A percentile compares a stretch with the other conserved stretches of the same genome.
phyloP scores from a whole-genome alignment of 1,140 invertebrate genomes.

The Bombus haemorrhoidalis region DNA sequence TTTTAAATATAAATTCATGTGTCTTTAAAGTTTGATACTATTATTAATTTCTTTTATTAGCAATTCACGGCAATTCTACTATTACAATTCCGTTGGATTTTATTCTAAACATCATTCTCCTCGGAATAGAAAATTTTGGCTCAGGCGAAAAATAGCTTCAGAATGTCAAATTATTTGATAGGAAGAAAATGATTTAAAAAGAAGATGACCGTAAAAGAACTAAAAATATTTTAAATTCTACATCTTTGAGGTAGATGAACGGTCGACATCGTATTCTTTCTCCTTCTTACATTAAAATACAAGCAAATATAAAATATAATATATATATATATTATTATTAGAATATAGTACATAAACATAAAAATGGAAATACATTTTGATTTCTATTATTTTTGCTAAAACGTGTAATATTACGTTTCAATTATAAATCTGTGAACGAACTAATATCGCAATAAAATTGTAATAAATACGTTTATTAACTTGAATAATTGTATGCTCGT shows the following conservation, averaged over 20 bases:
- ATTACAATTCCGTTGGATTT: no score
- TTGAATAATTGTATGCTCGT: background rate
- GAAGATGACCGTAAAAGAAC: background rate
- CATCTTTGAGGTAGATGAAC: background rate
- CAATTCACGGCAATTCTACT: no score
- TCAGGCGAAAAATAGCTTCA: background rate
- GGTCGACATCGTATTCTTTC: background rate
- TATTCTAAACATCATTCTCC: no score
- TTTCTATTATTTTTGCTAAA: no score
- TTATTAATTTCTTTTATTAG: no score
- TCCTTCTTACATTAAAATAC: background rate
- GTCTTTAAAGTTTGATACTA: no score
- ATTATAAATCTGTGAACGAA: background rate
- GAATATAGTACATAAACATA: background rate
- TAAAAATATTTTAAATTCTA: background rate
- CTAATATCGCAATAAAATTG: background rate
- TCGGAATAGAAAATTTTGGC: no score
- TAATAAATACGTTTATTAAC: background rate
- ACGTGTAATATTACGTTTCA: background rate
- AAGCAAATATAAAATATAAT: background rate
- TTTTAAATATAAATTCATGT: background rate
- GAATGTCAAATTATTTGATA: background rate
- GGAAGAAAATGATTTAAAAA: background rate
- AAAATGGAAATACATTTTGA: background rate
- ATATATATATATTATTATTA: no score